Conservation (phyloP, 2,797 vertebrate species). For the Pipistrellus pipistrellus region DNA sequence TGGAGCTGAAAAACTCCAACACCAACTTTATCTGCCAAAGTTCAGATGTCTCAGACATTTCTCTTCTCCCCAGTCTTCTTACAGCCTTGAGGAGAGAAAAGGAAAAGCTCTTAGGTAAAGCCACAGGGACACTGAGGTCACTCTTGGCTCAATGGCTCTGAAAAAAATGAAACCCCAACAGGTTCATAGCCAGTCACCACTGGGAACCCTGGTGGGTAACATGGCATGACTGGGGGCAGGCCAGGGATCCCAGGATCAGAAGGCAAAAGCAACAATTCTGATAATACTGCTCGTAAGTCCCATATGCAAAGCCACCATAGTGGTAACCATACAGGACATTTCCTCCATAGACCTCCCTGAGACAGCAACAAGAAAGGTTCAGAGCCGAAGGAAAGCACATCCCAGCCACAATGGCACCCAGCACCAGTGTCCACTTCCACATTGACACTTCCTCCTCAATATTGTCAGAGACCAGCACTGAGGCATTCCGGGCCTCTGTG, state of each 20-base stretch:
- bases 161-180: neutral
- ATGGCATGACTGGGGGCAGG: neutral
- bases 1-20: conserved; percentile 95
- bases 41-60: conserved; percentile 94
- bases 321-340: neutral
- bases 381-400: neutral
- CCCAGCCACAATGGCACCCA: neutral
- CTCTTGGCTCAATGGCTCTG: neutral
- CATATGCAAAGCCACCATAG: neutral
- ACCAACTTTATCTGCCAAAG: conserved; percentile 98
- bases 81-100: conserved; percentile 89
- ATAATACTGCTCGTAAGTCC: neutral
- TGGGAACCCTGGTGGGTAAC: neutral
- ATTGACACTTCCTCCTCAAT: neutral
- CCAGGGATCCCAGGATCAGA: neutral
- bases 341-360: neutral
- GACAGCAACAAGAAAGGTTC: neutral
- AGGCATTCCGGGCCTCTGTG: neutral
- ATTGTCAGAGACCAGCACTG: neutral
- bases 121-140: neutral
- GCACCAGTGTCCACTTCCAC: rapidly evolving
- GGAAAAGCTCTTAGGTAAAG: neutral
- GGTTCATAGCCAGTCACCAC: neutral
- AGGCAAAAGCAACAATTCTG: neutral
- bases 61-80: conserved; percentile 90